These are phyloP conservation scores for Ennomos erosarius DNA, from an alignment of 2,888 invertebrate species.

Conservation along the genomic window DNA sequence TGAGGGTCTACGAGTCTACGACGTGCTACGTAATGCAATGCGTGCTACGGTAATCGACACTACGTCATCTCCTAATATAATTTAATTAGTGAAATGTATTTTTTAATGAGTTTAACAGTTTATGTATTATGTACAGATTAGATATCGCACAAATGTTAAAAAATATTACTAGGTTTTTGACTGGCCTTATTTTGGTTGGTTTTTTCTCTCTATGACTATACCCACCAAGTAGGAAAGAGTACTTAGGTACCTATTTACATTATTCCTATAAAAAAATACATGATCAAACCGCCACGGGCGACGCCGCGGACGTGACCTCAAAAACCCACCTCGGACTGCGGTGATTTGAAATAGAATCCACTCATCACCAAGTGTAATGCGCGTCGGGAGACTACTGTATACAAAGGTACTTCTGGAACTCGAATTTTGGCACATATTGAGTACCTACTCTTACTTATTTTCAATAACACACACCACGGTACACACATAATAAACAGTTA, in stretches of 20 bases:
- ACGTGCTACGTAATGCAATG: conserved; percentile 17
- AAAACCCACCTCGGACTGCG: conserved; percentile 36
- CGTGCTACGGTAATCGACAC: conserved; percentile 7
- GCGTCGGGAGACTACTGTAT: conserved; percentile 40
- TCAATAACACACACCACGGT: too few species aligned
- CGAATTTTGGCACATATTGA: conserved; percentile 19
- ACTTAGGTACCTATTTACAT: conserved; percentile 17
- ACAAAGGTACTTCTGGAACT: conserved; percentile 35
- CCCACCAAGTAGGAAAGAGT: conserved; percentile 19
- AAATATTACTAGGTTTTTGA: too few species aligned
- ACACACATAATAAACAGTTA: too few species aligned
- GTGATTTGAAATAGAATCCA: conserved; percentile 55
- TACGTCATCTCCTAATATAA: too few species aligned
- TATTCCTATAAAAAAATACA: conserved; percentile 31
- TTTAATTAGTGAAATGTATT: too few species aligned
- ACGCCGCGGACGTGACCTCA: conserved; percentile 41
- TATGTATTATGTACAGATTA: too few species aligned
- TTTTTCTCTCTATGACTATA: background rate
- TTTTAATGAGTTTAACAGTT: too few species aligned
- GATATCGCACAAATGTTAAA: too few species aligned
- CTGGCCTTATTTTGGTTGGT: too few species aligned
- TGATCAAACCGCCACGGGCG: conserved; percentile 14
- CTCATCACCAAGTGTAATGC: conserved; percentile 52
- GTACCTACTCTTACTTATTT: too few species aligned
- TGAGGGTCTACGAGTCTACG: conserved; percentile 33